Conservation (phyloP, 1,140 invertebrate genomes). For the Helicoverpa zea region DNA sequence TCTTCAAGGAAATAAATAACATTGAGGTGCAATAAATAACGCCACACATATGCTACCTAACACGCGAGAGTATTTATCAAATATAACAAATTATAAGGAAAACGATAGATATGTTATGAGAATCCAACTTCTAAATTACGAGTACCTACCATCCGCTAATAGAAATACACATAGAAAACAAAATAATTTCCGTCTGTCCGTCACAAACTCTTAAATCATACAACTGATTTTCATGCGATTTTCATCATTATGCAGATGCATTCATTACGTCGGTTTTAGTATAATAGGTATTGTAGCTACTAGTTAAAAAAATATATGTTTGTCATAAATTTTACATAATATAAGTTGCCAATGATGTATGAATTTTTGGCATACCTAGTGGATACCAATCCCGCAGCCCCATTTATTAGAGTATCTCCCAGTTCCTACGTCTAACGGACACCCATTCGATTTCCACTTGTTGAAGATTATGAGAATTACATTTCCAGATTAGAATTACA, state of each 20-base stretch:
- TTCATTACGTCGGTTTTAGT: no score
- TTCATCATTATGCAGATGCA: no score
- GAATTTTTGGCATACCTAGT: neutral
- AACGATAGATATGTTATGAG: neutral
- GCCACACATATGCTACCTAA: constrained; percentile 14
- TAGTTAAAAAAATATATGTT: no score
- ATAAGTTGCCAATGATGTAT: no score
- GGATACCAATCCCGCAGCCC: neutral
- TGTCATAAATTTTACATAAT: no score
- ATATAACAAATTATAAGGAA: constrained; percentile 32
- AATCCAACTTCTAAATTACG: neutral
- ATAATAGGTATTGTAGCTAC: no score
- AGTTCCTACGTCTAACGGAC: neutral
- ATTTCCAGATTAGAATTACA: constrained; percentile 27
- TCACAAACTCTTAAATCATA: no score
- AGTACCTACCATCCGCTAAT: neutral
- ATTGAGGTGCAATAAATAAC: constrained; percentile 37
- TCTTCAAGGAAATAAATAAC: constrained; percentile 35
- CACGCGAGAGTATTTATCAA: constrained; percentile 37
- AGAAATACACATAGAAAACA: no score
- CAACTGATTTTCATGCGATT: no score
- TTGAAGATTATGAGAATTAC: constrained; percentile 33
- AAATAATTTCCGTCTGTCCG: no score
- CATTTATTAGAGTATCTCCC: constrained; percentile 33
- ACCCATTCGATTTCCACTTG: constrained; percentile 28